These are phyloP conservation scores for Pterophyllum scalare DNA, from an alignment of 2,113 vertebrate genomes.

Conservation along the genomic window DNA sequence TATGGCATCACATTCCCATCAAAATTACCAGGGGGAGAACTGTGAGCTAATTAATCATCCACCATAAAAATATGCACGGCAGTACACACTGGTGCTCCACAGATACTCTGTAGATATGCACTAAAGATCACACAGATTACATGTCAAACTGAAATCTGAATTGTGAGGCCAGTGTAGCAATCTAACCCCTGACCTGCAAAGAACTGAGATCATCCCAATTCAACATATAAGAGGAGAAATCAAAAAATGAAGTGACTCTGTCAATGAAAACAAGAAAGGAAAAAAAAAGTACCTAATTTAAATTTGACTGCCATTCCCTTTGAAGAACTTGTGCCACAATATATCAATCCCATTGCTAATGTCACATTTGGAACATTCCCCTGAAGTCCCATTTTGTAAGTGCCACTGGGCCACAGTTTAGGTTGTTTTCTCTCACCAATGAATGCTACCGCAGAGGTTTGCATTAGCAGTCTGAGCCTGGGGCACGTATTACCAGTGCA, in stretches of 20 bases:
- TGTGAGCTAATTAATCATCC: conserved; percentile 62
- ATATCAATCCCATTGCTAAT: not conserved
- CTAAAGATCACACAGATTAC: conserved; percentile 25
- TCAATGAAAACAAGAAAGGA: not conserved
- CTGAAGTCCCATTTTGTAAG: not conserved
- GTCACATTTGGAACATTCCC: not conserved
- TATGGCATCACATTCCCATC: conserved; percentile 18
- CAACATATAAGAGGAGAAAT: not conserved
- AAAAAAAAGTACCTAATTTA: not conserved
- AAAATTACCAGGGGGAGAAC: conserved; percentile 54
- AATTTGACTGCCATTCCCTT: not conserved
- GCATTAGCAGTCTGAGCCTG: not conserved
- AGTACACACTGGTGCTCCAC: conserved; percentile 6
- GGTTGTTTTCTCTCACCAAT: not conserved
- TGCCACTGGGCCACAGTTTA: not conserved
- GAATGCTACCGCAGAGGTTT: not conserved
- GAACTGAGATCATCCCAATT: not conserved
- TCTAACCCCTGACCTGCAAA: not conserved
- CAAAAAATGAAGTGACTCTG: not conserved
- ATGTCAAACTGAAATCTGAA: conserved; percentile 5
- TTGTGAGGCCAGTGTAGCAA: not conserved
- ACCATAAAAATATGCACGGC: conserved; percentile 40
- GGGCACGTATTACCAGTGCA: not conserved
- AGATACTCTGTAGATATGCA: conserved; percentile 25
- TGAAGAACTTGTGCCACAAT: not conserved